Conservation (phyloP, 2,888 invertebrate genomes). For the Pachliopta kotzebuea region DNA sequence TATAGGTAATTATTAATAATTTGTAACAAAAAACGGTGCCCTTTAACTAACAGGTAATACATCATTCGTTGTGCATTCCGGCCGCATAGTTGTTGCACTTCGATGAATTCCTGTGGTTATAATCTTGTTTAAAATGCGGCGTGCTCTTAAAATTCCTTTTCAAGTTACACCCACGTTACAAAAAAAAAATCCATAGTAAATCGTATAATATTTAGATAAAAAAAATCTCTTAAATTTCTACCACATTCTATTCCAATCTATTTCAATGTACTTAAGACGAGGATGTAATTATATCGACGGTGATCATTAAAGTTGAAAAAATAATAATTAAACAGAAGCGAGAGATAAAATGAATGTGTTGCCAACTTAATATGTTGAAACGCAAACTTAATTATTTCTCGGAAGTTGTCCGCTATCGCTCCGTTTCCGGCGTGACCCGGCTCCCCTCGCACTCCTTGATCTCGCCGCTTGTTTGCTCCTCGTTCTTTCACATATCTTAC, state of each 20-base stretch:
- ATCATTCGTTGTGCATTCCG: neutral
- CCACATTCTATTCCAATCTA: too few relatives aligned
- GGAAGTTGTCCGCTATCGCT: constrained; percentile 14
- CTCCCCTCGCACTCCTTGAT: constrained; percentile 1
- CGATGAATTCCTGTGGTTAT: constrained; percentile 11
- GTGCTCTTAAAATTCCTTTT: neutral
- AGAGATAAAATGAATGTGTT: constrained; percentile 5
- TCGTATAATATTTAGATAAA: too few relatives aligned
- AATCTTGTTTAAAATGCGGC: neutral
- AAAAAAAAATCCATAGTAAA: too few relatives aligned
- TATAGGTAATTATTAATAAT: too few relatives aligned
- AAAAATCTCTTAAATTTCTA: too few relatives aligned
- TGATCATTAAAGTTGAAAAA: too few relatives aligned
- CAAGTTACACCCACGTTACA: neutral
- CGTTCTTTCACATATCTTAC: too few relatives aligned
- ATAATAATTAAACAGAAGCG: neutral
- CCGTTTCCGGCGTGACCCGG: constrained; percentile 10
- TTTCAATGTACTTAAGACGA: too few relatives aligned
- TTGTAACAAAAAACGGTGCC: neutral
- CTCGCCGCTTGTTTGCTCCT: constrained; percentile 5
- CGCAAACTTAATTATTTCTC: constrained; percentile 23
- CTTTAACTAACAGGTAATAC: neutral
- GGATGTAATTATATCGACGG: too few relatives aligned
- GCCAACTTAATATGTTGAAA: neutral
- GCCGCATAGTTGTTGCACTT: constrained; percentile 10